Base-by-base conservation (phyloP, 1,140 invertebrate species). In the Manduca sexta region DNA sequence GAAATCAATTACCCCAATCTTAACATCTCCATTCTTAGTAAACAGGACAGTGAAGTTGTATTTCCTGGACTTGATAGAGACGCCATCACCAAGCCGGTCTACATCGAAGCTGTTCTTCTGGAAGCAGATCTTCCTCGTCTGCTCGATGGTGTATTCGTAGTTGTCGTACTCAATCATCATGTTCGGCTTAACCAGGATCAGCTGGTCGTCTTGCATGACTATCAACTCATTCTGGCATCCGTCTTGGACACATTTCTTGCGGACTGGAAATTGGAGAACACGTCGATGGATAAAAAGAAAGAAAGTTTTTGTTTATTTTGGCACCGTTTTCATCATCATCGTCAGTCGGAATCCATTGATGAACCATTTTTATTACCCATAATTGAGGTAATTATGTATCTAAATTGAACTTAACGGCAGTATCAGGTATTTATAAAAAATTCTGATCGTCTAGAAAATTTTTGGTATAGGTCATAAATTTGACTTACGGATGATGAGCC, bases 11-110 rank as follows among this genome's bases (percentile, higher is more conserved):
- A 95, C 90, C 45, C 91, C 92, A 49, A 95, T 87, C 71, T 93
- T 93, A 1, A 93, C 85, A 54, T 93, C 92, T 1, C 89, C 90
- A 52, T 90, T 88, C 2, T 86, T 82, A 66, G 91, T 91, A 79
- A 92, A 93, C 2, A 91, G 87, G 1, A 94, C 86, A 80, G 90
- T 93, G 69, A 94, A 94, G 37, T 91, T 91, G 64, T 93, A 91
- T 39, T 88, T 87, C 33, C 90, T 88, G 0, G 92, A 93, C 15
- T 90, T 87, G 35, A 94, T 91, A 2, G 90, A 74, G 0, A 94
- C 72, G 0, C 88, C 90, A 39, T 93, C 89, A 3, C 93, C 93
- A 0, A 93, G 81, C 33, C 88, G 86, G 1, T 89, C 89, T 4
- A 95, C 87, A 5, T 88, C 87, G 67, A 95, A 94, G 14, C 88